These are phyloP conservation scores for Phallusia fumigata DNA, from an alignment of 23 tunicate species.

Conservation along the genomic window DNA sequence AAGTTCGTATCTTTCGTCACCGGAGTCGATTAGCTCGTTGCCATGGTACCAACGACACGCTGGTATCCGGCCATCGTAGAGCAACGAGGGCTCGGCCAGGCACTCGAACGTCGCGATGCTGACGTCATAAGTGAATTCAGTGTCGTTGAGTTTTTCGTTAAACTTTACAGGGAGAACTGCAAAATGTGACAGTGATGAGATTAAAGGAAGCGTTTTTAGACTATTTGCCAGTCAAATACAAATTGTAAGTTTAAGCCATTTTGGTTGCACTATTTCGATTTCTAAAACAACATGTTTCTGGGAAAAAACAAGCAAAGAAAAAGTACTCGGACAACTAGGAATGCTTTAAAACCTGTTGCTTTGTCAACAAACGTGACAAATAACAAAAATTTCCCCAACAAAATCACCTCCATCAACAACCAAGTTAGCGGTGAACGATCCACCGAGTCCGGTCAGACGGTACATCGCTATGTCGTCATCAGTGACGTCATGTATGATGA, in stretches of 20 bases:
- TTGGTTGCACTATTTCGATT: too few species aligned
- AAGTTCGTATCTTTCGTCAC: slow-evolving; percentile 81
- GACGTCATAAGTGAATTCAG: slow-evolving; percentile 53
- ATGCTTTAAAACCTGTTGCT: not conserved
- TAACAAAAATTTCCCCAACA: too few species aligned
- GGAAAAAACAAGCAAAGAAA: not conserved
- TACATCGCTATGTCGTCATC: slow-evolving; percentile 73
- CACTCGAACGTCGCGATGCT: slow-evolving; percentile 66
- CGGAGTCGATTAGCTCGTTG: slow-evolving; percentile 69
- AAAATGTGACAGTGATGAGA: not conserved
- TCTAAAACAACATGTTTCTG: not conserved
- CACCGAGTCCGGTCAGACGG: slow-evolving; percentile 70
- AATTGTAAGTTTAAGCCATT: too few species aligned
- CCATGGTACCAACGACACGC: slow-evolving; percentile 72
- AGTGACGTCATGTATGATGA: slow-evolving; percentile 57
- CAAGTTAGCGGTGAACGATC: slow-evolving; percentile 61
- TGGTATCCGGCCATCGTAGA: slow-evolving; percentile 51
- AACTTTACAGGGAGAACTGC: slow-evolving; percentile 87
- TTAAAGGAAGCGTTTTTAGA: not conserved
- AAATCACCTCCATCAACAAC: slow-evolving; percentile 78
- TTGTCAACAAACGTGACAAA: too few species aligned
- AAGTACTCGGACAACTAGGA: not conserved
- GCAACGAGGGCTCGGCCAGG: slow-evolving; percentile 57
- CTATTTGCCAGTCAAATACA: not conserved
- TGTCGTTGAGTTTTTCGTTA: slow-evolving; percentile 33